phyloP scores from a whole-genome alignment of 2,113 vertebrate genomes.

The Anhinga anhinga region DNA sequence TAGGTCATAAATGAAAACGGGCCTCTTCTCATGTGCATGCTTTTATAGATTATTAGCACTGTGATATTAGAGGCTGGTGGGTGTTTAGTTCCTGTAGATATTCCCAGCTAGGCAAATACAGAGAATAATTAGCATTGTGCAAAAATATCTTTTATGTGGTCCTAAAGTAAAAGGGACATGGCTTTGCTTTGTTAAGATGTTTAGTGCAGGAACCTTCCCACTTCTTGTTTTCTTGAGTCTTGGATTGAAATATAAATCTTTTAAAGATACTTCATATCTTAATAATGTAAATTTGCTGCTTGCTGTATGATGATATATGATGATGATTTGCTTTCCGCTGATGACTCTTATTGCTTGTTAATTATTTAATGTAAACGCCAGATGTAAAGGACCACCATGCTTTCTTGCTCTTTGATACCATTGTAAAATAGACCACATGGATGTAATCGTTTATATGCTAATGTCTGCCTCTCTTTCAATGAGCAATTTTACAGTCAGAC shows the following conservation, averaged over 20 bases:
- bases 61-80: background rate
- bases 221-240: background rate
- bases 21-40: background rate
- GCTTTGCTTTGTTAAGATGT: background rate
- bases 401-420: background rate
- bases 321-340: background rate
- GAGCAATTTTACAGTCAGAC: background rate
- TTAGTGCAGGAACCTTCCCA: background rate
- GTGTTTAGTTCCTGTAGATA: background rate
- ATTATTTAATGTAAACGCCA: background rate
- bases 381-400: background rate
- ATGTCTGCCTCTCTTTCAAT: background rate
- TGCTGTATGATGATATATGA: background rate
- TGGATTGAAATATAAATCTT: background rate
- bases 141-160: background rate
- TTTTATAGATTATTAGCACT: background rate
- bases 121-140: background rate
- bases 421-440: background rate
- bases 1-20: background rate
- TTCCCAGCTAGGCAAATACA: background rate
- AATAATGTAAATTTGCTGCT: background rate
- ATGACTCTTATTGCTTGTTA: background rate
- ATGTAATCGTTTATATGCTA: background rate
- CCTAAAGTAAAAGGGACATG: background rate
- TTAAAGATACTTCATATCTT: background rate